Evolutionary conservation across 2,797 vertebrate species (phyloP), one percentile per base, ranked within the genome.

Genomic region (Setipinna tenuifilis): DNA sequence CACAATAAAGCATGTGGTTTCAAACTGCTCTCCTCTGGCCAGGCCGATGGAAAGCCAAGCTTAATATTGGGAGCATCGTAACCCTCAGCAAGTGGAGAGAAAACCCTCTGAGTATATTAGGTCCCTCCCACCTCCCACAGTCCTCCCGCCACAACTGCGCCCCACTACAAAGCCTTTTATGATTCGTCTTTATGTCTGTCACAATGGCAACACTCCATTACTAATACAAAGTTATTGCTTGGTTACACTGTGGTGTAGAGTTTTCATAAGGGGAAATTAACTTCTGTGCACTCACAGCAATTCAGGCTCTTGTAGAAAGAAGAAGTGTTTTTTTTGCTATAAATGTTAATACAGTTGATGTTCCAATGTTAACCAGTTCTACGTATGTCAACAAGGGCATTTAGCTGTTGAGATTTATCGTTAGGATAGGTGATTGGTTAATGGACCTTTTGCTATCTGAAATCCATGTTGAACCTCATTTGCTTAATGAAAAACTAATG

Each of bases 111-210:
- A 84, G 16, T 48, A 3, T 48, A 54, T 54, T 9, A 54, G 9
- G 7, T 54, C 50, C 7, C 9, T 54, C 50, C 50, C 9, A 9
- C 14, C 50, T 19, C 65, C 65, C 71, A 92, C 90, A 92, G 93
- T 93, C 90, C 89, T 84, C 82, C 68, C 19, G 86, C 90, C 90
- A 89, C 88, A 92, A 91, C 90, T 50, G 91, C 62, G 89, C 28
- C 88, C 83, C 85, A 85, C 83, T 71, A 84, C 88, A 91, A 89
- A 58, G 58, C 57, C 88, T 85, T 90, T 78, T 78, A 78, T 75
- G 68, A 17, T 75, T 41, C 16, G 68, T 16, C 16, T 75, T 75
- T 31, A 41, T 35, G 68, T 35, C 9, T 78, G 71, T 19, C 35
- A 44, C 71, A 44, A 21, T 78, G 35, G 35, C 71, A 4, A 19